Conservation (phyloP, 2,113 vertebrate genomes). For the Engystomops pustulosus region DNA sequence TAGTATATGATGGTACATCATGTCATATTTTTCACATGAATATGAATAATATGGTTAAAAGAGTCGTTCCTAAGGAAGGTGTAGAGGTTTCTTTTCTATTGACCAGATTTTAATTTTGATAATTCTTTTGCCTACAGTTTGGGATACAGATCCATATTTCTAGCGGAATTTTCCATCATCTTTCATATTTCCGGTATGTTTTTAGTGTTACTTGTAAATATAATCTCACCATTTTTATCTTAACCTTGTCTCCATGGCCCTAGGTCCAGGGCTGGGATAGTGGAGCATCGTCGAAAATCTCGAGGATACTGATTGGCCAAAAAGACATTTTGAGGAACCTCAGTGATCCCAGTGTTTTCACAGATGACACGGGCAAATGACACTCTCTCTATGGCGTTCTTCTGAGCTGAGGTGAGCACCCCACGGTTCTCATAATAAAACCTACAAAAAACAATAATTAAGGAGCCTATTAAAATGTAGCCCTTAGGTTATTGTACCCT, state of each 20-base stretch:
- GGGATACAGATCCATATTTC: not conserved
- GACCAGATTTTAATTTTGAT: not conserved
- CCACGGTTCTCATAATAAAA: slow-evolving; percentile 86
- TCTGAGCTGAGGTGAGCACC: slow-evolving; percentile 79
- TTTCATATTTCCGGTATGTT: no score
- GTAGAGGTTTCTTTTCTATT: not conserved
- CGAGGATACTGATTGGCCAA: slow-evolving; percentile 55
- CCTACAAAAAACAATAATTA: slow-evolving; percentile 61
- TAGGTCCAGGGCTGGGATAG: slow-evolving; percentile 63
- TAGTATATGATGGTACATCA: no score
- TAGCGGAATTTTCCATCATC: no score
- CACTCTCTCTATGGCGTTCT: slow-evolving; percentile 66
- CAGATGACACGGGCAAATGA: slow-evolving; percentile 85
- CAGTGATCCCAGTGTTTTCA: slow-evolving; percentile 83
- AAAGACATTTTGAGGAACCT: slow-evolving; percentile 78
- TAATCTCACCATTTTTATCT: not conserved
- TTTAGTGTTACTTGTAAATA: no score
- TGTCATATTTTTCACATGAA: no score
- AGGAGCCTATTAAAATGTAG: no score
- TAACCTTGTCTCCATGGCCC: not conserved
- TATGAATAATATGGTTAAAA: no score
- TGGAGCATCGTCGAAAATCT: slow-evolving; percentile 67
- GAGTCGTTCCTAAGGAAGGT: no score
- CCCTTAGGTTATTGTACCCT: not conserved
- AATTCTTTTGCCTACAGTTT: not conserved